A percentile compares a stretch with the other conserved stretches of the same genome.
Conservation (phyloP, 2,113 vertebrate species). For the Pseudopipra pipra region DNA sequence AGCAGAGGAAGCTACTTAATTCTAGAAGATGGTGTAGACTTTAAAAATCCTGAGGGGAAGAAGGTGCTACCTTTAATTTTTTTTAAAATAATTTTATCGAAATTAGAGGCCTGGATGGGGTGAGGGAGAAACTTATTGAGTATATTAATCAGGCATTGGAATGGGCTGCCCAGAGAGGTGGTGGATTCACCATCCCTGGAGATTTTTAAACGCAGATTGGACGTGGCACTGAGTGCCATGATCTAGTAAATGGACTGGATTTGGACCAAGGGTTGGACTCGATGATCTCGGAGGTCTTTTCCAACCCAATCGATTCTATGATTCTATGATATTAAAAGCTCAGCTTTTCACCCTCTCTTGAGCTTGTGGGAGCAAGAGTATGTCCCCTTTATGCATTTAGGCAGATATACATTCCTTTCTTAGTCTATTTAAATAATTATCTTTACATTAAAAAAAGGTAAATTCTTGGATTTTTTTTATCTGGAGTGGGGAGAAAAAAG, state of each 20-base stretch:
- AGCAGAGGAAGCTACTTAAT: neutral
- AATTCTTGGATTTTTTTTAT: neutral
- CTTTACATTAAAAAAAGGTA: neutral
- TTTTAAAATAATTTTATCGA: neutral
- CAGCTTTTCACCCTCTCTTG: neutral
- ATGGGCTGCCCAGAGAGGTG: too few species aligned
- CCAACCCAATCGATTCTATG: too few species aligned
- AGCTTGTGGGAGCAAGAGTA: neutral
- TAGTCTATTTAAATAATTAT: neutral
- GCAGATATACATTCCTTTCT: neutral
- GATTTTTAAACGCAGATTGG: too few species aligned
- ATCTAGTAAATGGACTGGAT: too few species aligned
- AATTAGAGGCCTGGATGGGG: neutral
- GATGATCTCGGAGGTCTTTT: too few species aligned
- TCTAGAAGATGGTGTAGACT: neutral
- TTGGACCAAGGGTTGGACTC: too few species aligned
- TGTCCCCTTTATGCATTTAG: neutral
- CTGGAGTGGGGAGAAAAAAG: accelerated
- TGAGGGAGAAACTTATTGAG: neutral
- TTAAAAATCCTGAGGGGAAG: neutral
- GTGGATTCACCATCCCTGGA: too few species aligned
- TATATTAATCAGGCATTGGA: too few species aligned
- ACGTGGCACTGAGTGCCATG: too few species aligned
- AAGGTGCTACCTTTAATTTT: neutral
- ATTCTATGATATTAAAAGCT: too few species aligned